These are phyloP conservation scores for Cetonia aurata DNA, from an alignment of 2,888 invertebrate species.

Conservation along the genomic window DNA sequence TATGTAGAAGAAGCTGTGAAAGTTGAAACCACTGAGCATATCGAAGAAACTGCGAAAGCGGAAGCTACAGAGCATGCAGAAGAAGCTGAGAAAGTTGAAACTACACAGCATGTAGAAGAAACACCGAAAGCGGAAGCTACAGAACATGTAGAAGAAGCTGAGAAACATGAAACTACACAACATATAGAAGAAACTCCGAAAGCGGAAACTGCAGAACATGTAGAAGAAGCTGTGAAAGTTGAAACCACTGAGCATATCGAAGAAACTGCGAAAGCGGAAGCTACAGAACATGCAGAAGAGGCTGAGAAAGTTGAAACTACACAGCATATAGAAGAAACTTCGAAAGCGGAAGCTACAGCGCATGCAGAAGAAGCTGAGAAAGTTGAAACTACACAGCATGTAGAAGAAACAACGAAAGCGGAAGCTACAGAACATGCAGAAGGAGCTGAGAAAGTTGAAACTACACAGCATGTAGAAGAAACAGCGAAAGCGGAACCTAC, in stretches of 20 bases:
- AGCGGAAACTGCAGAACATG: too few relatives aligned
- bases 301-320: constrained; percentile 5
- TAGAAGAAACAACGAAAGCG: not conserved
- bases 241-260: not conserved
- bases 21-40: too few relatives aligned
- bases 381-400: constrained; percentile 6
- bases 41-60: too few relatives aligned
- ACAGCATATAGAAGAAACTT: not conserved
- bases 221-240: not conserved
- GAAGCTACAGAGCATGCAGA: too few relatives aligned
- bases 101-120: too few relatives aligned
- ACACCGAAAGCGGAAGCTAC: too few relatives aligned
- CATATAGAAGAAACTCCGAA: too few relatives aligned
- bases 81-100: too few relatives aligned
- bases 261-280: constrained; percentile 4
- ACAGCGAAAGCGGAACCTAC: not conserved
- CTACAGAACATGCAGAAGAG: not conserved
- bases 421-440: constrained; percentile 23
- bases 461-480: constrained; percentile 1
- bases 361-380: too few relatives aligned
- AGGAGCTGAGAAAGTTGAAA: not conserved
- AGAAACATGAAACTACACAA: too few relatives aligned
- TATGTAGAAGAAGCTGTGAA: too few relatives aligned
- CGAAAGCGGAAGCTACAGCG: not conserved
- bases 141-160: too few relatives aligned